phyloP scores from a whole-genome alignment of 2,888 invertebrate genomes.

The Parasteatoda lunata region DNA sequence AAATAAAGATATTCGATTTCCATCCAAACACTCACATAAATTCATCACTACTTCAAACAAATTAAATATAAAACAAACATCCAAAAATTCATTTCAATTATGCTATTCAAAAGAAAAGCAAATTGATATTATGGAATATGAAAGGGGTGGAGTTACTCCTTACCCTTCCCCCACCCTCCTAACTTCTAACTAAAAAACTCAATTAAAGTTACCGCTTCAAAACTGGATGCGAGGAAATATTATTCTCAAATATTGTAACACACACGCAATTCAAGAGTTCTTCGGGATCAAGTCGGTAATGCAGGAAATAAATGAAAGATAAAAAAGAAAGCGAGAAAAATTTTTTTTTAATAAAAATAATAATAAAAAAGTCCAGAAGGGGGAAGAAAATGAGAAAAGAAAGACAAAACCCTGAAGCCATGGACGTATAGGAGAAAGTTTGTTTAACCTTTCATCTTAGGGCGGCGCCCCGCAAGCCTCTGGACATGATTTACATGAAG shows the following conservation, averaged over 20 bases:
- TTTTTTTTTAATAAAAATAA: neutral
- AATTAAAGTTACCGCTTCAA: neutral
- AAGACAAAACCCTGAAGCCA: constrained; percentile 17
- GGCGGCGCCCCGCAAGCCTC: constrained; percentile 54
- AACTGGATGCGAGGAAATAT: neutral
- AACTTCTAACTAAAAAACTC: neutral
- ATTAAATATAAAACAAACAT: neutral
- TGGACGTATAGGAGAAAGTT: constrained; percentile 54
- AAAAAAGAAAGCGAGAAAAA: constrained; percentile 1
- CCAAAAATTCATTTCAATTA: neutral
- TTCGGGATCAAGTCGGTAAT: too few relatives aligned
- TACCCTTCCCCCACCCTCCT: too few relatives aligned
- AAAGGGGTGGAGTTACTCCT: too few relatives aligned
- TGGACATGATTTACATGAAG: constrained; percentile 63
- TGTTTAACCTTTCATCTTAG: constrained; percentile 64
- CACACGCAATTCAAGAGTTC: neutral
- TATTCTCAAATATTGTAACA: constrained; percentile 1
- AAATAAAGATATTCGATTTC: too few relatives aligned
- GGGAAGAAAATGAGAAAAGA: neutral
- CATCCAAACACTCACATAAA: too few relatives aligned
- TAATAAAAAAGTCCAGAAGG: neutral
- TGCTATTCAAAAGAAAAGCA: neutral
- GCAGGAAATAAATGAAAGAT: neutral
- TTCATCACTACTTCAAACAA: too few relatives aligned
- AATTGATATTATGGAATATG: too few relatives aligned